Percentiles rank a stretch among this genome's conserved stretches.
These are phyloP conservation scores for Sericinus montela DNA, from an alignment of 2,888 invertebrate species.

Conservation along the genomic window DNA sequence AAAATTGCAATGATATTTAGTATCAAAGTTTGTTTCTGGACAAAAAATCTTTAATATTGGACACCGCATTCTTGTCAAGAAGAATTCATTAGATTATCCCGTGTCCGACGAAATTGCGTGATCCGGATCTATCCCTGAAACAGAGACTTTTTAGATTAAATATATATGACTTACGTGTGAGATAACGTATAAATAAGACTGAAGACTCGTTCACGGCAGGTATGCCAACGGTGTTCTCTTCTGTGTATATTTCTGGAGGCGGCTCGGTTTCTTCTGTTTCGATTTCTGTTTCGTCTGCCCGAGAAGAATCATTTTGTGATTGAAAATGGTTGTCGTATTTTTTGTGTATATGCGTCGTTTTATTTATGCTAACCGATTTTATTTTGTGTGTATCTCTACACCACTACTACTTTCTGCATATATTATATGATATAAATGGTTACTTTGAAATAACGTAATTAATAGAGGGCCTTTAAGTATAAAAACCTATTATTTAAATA, in stretches of 20 bases:
- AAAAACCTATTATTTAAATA: too few relatives aligned
- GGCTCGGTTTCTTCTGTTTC: slow-evolving; percentile 58
- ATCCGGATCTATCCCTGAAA: slow-evolving; percentile 40
- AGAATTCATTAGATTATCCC: too few relatives aligned
- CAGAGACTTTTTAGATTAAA: slow-evolving; percentile 35
- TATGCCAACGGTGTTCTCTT: slow-evolving; percentile 38
- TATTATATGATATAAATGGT: too few relatives aligned
- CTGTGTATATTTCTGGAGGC: slow-evolving; percentile 43
- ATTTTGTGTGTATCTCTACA: too few relatives aligned
- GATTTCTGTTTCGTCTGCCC: slow-evolving; percentile 56
- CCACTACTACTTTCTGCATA: too few relatives aligned
- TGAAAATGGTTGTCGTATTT: slow-evolving; percentile 72
- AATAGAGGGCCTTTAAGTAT: too few relatives aligned
- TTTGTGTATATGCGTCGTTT: slow-evolving; percentile 21
- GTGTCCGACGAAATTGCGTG: not conserved
- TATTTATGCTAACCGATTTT: too few relatives aligned
- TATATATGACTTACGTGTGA: slow-evolving; percentile 64
- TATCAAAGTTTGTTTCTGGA: too few relatives aligned
- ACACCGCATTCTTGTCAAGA: not conserved
- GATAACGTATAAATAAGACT: slow-evolving; percentile 62
- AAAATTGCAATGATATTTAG: too few relatives aligned
- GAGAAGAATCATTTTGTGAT: slow-evolving; percentile 42
- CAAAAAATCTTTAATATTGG: slow-evolving; percentile 12
- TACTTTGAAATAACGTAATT: too few relatives aligned
- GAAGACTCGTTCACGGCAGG: slow-evolving; percentile 54